Evolutionary conservation across 2,113 vertebrate genomes (phyloP).

Genomic region (Nesogale talazaci): DNA sequence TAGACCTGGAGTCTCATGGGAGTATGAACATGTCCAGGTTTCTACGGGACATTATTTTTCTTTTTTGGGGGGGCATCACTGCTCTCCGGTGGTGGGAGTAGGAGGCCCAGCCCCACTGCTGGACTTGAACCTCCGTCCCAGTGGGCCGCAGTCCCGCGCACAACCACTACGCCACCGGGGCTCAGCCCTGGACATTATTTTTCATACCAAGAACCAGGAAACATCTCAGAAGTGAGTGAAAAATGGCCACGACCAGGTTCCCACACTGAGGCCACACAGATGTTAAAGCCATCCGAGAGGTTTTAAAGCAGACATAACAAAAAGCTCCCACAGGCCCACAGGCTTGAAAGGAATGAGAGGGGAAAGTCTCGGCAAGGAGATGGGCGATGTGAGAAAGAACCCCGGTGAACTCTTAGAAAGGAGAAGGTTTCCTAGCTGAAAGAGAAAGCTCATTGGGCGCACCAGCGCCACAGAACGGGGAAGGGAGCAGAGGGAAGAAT

Average conservation of each 20-base stretch:
- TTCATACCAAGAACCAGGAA: not conserved
- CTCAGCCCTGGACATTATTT: slow-evolving; percentile 26
- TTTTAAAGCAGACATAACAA: not conserved
- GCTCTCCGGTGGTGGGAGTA: too few species aligned
- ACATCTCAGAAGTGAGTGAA: not conserved
- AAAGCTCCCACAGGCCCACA: not conserved
- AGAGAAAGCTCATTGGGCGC: not conserved
- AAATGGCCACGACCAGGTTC: not conserved
- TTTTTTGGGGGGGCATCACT: too few species aligned
- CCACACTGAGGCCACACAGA: not conserved
- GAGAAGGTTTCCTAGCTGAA: not conserved
- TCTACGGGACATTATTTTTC: not conserved
- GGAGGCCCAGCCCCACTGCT: too few species aligned
- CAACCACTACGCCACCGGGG: too few species aligned
- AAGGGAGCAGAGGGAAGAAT: not conserved
- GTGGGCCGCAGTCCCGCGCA: too few species aligned
- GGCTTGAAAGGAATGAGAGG: not conserved
- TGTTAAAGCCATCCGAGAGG: not conserved
- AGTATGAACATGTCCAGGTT: not conserved
- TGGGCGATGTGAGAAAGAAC: too few species aligned
- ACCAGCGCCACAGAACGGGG: not conserved
- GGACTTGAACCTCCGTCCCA: too few species aligned
- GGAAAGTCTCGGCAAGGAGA: not conserved
- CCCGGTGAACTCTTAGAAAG: not conserved
- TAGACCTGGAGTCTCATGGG: not conserved